Base-by-base conservation (phyloP, 2,113 vertebrate genomes). In the Myotis lucifugus region DNA sequence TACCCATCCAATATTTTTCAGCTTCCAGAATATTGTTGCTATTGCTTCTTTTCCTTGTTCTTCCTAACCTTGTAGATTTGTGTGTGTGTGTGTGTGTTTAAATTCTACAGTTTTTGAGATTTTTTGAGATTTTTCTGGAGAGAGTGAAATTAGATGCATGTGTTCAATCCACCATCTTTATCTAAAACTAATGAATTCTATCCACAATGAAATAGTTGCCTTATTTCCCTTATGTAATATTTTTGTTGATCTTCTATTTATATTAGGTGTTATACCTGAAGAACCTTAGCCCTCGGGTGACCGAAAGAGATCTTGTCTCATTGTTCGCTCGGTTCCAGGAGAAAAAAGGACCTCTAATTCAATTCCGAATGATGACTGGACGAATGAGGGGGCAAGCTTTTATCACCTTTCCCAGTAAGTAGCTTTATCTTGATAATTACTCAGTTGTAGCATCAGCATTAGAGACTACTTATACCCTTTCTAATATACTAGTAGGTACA, bases 351-450 rank as follows among this genome's bases (percentile, higher is more conserved):
- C 96, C 98, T 0, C 98, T 96, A 0, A 93, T 99, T 25, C 97
- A 99, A 50, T 99, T 99, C 97, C 99, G 98, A 29, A 98, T 99
- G 88, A 98, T 99, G 97, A 99, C 99, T 0, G 99, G 99, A 34
- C 98, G 99, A 48, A 99, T 99, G 98, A 99, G 98, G 96, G 99
- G 99, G 32, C 99, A 99, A 96, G 99, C 99, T 84, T 99, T 99
- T 98, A 96, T 99, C 97, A 99, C 99, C 1, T 98, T 99, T 92
- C 97, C 98, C 88, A 99, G 99, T 99, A 93, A 99, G 98, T 97
- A 96, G 29, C 79, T 95, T 94, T 92, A 85, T 66, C 50, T 84
- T n/a, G 19, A 69, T 93, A 86, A 88, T 93, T 81, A 84, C 56
- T 78, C 52, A 85, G 27, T 69, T 95, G 17, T 25, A 96, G 52